Evolutionary conservation across 2,113 vertebrate species (phyloP), one percentile per base, ranked within the genome.

Genomic region (Scolopax mira): DNA sequence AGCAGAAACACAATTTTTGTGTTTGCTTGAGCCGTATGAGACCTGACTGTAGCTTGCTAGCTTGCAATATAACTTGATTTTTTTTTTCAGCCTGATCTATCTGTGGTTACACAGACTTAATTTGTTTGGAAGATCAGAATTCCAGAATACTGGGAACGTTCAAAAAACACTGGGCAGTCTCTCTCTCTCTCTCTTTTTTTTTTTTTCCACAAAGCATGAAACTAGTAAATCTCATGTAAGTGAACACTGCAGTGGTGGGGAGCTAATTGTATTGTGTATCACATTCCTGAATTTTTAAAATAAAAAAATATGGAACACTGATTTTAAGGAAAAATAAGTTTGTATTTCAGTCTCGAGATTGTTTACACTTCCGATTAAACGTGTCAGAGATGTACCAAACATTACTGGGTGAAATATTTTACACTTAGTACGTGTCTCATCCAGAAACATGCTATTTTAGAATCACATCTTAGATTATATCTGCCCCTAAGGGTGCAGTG

Each of bases 271-370:
- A 96, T 88, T 96, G 92, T 87, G 79, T 81, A 93, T 94, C 95
- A 94, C 97, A 97, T 95, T 96, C 83, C 96, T 94, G 90, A 91
- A 80, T 74, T 94, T 96, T 91, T 90, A 67, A 96, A 95, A 77
- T 91, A 94, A 94, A 97, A 93, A 77, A 71, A 55, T 58, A 85
- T 9, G 54, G 67, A 96, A 94, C 75, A 94, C 74, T 93, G 78
- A 80, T 81, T 95, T 91, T 88, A 93, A 87, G 73, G 94, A 89
- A 96, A 80, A 95, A 70, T n/a, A 79, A 82, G 58, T 96, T 94
- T 96, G 80, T 92, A 65, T 89, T 94, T 90, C 64, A 64, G 41
- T 85, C 70, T 94, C 27, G 65, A 54, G 69, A 91, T 58, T 66
- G 62, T 91, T 85, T 46, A 30, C 73, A 83, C 41, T 89, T 95